Percentiles rank a stretch among this genome's conserved stretches.
phyloP scores from a whole-genome alignment of 2,113 vertebrate species.

The Zosterops hypoxanthus region DNA sequence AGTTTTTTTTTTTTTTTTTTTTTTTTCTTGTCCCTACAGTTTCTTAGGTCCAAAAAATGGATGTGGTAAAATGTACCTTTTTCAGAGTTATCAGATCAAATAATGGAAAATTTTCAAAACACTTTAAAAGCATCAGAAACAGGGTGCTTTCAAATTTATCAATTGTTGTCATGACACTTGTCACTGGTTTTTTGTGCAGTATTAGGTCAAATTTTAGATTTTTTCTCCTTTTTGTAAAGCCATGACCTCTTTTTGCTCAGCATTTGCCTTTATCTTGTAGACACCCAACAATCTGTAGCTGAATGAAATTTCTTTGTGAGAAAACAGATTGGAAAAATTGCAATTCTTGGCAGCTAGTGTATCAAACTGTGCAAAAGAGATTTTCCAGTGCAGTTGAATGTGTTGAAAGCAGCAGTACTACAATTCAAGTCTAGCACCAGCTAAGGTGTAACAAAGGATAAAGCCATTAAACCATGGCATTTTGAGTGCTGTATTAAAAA shows the following conservation, averaged over 20 bases:
- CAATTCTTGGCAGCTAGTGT: slow-evolving; percentile 17
- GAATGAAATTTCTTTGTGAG: slow-evolving; percentile 33
- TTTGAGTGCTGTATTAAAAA: slow-evolving; percentile 28
- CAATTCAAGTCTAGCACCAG: neutral
- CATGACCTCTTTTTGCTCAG: neutral
- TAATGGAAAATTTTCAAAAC: neutral
- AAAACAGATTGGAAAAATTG: neutral
- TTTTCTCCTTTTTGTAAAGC: neutral
- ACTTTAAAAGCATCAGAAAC: neutral
- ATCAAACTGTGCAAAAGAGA: slow-evolving; percentile 42
- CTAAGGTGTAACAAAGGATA: neutral
- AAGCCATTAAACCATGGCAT: slow-evolving; percentile 5
- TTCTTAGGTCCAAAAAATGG: neutral
- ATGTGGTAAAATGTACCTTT: neutral
- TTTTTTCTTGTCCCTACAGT: neutral
- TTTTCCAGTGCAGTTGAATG: neutral
- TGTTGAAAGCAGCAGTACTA: neutral
- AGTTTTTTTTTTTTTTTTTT: neutral
- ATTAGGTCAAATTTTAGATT: neutral
- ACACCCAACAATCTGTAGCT: neutral
- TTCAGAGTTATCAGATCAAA: neutral
- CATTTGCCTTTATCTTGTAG: neutral
- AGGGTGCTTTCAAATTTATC: neutral
- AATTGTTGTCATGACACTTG: neutral
- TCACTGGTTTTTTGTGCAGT: neutral